Percentiles rank a stretch among this genome's conserved stretches.
These are phyloP conservation scores for Engraulis encrasicolus DNA, from an alignment of 2,113 vertebrate genomes.

Conservation along the genomic window DNA sequence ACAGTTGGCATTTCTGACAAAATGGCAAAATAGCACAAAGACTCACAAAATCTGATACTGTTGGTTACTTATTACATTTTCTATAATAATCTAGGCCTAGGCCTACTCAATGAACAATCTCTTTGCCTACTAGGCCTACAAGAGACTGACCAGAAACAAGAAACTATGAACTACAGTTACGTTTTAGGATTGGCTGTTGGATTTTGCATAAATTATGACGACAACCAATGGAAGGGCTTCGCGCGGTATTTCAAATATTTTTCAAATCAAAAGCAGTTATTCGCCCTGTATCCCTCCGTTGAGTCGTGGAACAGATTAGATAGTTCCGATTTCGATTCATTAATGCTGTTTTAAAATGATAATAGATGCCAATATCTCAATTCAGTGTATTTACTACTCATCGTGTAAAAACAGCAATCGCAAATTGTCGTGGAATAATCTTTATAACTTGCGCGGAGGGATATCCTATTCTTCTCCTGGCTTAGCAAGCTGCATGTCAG, in stretches of 20 bases:
- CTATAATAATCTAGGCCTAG: too few species aligned
- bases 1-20: too few species aligned
- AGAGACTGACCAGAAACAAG: too few species aligned
- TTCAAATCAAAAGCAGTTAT: conserved; percentile 48
- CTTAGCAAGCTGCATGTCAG: background rate
- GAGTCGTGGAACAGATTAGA: conserved; percentile 62
- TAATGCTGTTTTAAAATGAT: background rate
- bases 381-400: background rate
- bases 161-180: too few species aligned
- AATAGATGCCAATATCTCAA: background rate
- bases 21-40: too few species aligned
- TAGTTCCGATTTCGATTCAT: conserved; percentile 54
- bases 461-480: background rate
- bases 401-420: background rate
- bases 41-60: too few species aligned
- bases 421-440: background rate
- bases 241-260: conserved; percentile 81
- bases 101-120: too few species aligned
- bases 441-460: background rate
- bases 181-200: conserved; percentile 18
- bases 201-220: background rate
- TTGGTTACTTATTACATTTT: too few species aligned
- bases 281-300: conserved; percentile 51
- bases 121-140: too few species aligned
- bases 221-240: conserved; percentile 69